phyloP scores from a whole-genome alignment of 2,113 vertebrate species.

The Beaufortia kweichowensis region DNA sequence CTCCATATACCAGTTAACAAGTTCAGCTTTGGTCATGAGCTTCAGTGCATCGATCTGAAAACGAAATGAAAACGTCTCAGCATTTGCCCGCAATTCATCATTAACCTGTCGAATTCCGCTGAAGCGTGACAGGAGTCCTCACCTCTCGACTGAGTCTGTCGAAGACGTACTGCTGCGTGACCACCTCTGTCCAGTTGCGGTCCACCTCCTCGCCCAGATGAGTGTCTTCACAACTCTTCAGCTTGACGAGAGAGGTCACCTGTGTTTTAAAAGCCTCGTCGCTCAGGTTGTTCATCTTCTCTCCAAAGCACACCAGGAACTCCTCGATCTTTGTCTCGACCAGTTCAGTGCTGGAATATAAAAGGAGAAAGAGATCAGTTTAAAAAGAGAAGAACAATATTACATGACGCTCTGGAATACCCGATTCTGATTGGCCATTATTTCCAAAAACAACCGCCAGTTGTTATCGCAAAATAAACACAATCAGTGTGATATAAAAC shows the following conservation, averaged over 20 bases:
- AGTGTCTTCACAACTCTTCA: slow-evolving; percentile 94
- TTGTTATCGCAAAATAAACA: too few species aligned
- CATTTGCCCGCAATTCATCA: slow-evolving; percentile 5
- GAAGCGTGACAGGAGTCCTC: slow-evolving; percentile 18
- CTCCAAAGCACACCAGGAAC: slow-evolving; percentile 86
- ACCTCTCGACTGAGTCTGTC: slow-evolving; percentile 89
- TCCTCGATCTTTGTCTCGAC: slow-evolving; percentile 94
- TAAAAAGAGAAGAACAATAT: too few species aligned
- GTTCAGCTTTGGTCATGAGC: slow-evolving; percentile 80
- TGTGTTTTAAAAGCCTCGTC: slow-evolving; percentile 88
- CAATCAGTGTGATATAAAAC: too few species aligned
- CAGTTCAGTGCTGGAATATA: slow-evolving; percentile 82
- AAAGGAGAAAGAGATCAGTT: slow-evolving; percentile 13
- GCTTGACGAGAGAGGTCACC: slow-evolving; percentile 91
- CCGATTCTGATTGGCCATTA: too few species aligned
- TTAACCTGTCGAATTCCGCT: neutral
- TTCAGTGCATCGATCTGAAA: slow-evolving; percentile 88
- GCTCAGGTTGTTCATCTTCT: slow-evolving; percentile 81
- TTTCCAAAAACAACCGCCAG: too few species aligned
- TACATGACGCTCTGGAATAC: too few species aligned
- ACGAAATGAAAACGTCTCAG: slow-evolving; percentile 4
- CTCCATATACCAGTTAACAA: slow-evolving; percentile 85
- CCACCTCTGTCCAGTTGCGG: slow-evolving; percentile 94
- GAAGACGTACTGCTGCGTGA: slow-evolving; percentile 93
- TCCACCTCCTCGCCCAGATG: slow-evolving; percentile 96